Base-by-base conservation (phyloP, 92 coral and sea anemone genomes). In the Epizoanthus ramosus region DNA sequence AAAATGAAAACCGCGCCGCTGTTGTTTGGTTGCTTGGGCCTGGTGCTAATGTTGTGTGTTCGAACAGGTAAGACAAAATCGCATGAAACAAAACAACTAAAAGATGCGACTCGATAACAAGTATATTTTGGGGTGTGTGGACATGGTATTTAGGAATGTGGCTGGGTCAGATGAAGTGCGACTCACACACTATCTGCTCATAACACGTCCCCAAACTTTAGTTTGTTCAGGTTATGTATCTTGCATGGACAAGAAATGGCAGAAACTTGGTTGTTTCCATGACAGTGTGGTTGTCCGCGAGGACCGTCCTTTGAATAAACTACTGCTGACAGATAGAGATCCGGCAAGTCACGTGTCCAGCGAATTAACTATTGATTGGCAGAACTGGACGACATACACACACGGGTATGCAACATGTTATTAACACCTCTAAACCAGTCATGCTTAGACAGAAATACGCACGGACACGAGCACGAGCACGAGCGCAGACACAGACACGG, bases 231-330 rank as follows among this genome's bases (percentile, higher is more conserved):
- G 28, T 28, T 5, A 63, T 13, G 67, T 63, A 3, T 63, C 67
- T 3, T 63, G 67, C 21, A 2, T 17, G 67, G 23, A n/a, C 67
- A 63, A 63, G 33, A 63, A 21, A 21, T 63, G 67, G 67, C 35
- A 63, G 35, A 63, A 63, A 63, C 4, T 63, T 63, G 67, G 67
- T 14, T 63, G 67, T 63, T 63, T 63, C 23, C 33, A 63, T 63
- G 67, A 63, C 67, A 63, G 21, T 3, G 67, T 61, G 31, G 14
- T 61, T 16, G 2, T 22, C 31, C 31, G 33, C 31, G 67, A 61
- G 67, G 13, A 61, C 28, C 18, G 67, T n/a, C 67, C 67, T 13
- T 61, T 61, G 67, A 21, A 61, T 5, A 15, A 14, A 61, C 4
- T 61, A 21, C 25, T 61, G 67, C 67, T 61, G 33, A 61, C 67